Conservation (phyloP, 2,888 invertebrate genomes). For the Melanotus villosus region DNA sequence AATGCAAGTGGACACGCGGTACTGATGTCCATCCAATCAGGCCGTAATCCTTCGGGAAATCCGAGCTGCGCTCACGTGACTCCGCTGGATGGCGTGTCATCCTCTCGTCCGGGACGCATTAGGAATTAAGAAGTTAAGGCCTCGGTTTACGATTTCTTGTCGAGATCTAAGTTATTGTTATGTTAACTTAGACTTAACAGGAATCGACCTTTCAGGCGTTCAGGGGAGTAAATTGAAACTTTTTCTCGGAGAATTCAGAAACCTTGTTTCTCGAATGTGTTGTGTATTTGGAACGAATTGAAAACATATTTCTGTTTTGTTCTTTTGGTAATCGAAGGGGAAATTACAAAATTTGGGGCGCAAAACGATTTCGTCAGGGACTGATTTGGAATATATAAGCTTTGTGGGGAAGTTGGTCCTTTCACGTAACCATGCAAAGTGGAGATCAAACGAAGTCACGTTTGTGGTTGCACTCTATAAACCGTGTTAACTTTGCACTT, state of each 20-base stretch:
- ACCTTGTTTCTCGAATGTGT: too few species aligned
- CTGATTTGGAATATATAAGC: constrained; percentile 1
- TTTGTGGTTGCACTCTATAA: constrained; percentile 31
- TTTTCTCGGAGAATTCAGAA: too few species aligned
- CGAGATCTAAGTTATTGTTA: constrained; percentile 23
- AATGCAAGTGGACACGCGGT: constrained; percentile 49
- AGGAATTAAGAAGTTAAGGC: constrained; percentile 48
- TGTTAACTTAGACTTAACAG: neutral
- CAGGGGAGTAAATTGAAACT: too few species aligned
- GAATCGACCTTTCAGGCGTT: too few species aligned
- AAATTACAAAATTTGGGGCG: constrained; percentile 2
- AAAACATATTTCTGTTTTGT: too few species aligned
- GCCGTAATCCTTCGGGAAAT: constrained; percentile 49
- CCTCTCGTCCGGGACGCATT: constrained; percentile 43
- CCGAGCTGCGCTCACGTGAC: constrained; percentile 46
- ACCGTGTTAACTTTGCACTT: constrained; percentile 41
- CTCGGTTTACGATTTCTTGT: constrained; percentile 33
- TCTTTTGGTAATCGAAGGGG: too few species aligned
- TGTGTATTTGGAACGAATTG: too few species aligned
- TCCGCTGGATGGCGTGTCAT: constrained; percentile 45
- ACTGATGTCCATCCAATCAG: constrained; percentile 51
- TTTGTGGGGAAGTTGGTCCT: neutral
- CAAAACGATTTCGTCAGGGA: neutral
- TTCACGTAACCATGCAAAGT: constrained; percentile 19
- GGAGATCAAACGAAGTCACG: constrained; percentile 33